These are phyloP conservation scores for Spongilla lacustris DNA, from an alignment of 37 sponge, comb jelly and placozoan genomes.

Conservation along the genomic window DNA sequence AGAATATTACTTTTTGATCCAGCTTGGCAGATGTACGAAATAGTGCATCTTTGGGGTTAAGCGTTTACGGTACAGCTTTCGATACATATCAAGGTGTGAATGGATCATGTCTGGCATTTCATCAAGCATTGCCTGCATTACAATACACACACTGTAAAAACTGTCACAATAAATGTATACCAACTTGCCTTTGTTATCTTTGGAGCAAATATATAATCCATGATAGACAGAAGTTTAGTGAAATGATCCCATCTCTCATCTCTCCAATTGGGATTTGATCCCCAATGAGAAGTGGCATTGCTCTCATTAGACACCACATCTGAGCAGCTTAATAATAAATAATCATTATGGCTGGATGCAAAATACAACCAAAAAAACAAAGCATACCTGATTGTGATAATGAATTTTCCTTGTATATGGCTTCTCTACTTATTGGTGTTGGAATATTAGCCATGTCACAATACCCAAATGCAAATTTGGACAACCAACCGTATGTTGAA, in stretches of 20 bases:
- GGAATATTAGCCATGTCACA: no score
- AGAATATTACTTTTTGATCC: slow-evolving; percentile 4
- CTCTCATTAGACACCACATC: neutral
- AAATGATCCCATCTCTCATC: slow-evolving; percentile 54
- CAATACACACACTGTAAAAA: no score
- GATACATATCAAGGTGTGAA: neutral
- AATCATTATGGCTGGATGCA: neutral
- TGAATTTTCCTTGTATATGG: no score
- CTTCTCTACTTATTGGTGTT: no score
- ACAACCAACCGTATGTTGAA: no score
- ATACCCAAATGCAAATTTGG: no score
- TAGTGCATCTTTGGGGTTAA: slow-evolving; percentile 21
- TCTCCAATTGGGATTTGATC: slow-evolving; percentile 15
- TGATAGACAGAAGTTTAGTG: slow-evolving; percentile 43
- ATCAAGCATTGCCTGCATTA: no score
- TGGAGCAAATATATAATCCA: slow-evolving; percentile 66
- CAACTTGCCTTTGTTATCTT: no score
- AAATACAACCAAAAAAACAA: neutral
- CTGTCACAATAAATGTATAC: no score
- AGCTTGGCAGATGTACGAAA: neutral
- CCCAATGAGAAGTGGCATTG: slow-evolving; percentile 9
- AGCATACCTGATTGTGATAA: no score
- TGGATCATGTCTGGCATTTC: neutral
- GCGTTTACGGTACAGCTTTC: neutral
- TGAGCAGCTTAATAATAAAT: neutral